Conservation (phyloP, 2,797 vertebrate species). For the Kryptolebias ocellatus region DNA sequence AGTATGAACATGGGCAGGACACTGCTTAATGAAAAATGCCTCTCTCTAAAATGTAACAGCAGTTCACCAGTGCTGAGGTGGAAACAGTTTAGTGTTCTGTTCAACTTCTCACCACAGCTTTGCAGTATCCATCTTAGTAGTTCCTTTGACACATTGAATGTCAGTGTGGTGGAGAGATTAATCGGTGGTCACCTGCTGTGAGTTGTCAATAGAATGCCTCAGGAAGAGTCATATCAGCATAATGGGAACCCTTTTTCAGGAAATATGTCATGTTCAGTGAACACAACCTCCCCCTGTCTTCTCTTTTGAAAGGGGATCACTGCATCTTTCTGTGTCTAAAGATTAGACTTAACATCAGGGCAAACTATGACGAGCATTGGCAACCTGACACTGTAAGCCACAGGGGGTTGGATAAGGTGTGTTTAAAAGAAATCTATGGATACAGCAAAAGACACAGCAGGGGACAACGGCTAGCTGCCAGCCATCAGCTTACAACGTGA, state of each 20-base stretch:
- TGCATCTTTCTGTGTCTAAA: constrained; percentile 53
- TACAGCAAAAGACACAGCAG: constrained; percentile 70
- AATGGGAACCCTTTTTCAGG: constrained; percentile 63
- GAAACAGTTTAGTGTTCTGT: constrained; percentile 36
- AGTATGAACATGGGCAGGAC: constrained; percentile 13
- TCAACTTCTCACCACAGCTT: constrained; percentile 26
- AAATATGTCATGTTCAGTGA: constrained; percentile 67
- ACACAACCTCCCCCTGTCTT: constrained; percentile 58
- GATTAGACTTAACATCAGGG: constrained; percentile 67
- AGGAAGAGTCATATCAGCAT: constrained; percentile 64
- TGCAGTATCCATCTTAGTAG: constrained; percentile 44
- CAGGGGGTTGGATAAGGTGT: constrained; percentile 61
- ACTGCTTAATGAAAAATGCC: not conserved
- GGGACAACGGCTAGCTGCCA: constrained; percentile 70
- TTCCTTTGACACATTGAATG: constrained; percentile 44
- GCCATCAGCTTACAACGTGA: constrained; percentile 75
- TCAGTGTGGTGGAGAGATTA: constrained; percentile 67
- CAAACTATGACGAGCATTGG: constrained; percentile 56
- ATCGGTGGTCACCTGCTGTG: constrained; percentile 69
- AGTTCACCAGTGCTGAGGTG: constrained; percentile 15
- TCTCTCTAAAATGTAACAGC: constrained; percentile 5
- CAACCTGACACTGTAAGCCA: constrained; percentile 46
- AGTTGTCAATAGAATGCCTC: constrained; percentile 68
- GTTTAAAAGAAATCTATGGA: constrained; percentile 73
- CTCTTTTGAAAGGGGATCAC: constrained; percentile 56